Conservation (phyloP, 2,113 vertebrate species). For the Anguilla japonica region DNA sequence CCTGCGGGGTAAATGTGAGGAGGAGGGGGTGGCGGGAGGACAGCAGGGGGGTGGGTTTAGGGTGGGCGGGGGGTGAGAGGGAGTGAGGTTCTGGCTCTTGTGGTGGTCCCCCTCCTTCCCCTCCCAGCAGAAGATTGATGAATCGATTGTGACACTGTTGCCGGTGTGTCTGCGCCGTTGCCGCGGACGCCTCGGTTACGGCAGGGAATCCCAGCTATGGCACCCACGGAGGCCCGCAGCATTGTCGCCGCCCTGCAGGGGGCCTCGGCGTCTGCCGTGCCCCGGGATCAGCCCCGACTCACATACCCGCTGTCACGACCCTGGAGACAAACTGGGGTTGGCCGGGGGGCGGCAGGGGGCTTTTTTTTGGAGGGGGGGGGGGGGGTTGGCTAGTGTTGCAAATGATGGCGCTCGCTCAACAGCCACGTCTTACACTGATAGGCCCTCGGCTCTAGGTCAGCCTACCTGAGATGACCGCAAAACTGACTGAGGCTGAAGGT, state of each 20-base stretch:
- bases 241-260: conserved; percentile 33
- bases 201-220: conserved; percentile 31
- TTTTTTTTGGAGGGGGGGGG: neutral
- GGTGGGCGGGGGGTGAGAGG: neutral
- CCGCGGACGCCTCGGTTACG: conserved; percentile 16
- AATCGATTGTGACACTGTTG: conserved; percentile 17
- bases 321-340: conserved; percentile 30
- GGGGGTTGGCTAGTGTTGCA: neutral
- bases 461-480: neutral
- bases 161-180: conserved; percentile 21
- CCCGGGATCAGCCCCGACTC: conserved; percentile 7
- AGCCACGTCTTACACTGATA: neutral
- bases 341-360: neutral
- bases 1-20: neutral
- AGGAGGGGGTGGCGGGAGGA: neutral
- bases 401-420: neutral
- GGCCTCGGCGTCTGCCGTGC: conserved; percentile 10
- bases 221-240: conserved; percentile 10
- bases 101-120: neutral
- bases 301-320: conserved; percentile 33
- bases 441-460: neutral
- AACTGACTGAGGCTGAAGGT: neutral
- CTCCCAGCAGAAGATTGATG: conserved; percentile 22
- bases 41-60: too few relatives aligned
- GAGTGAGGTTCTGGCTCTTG: neutral